Evolutionary conservation across 2,797 vertebrate genomes (phyloP).

Genomic region (Anolis apletophallus): DNA sequence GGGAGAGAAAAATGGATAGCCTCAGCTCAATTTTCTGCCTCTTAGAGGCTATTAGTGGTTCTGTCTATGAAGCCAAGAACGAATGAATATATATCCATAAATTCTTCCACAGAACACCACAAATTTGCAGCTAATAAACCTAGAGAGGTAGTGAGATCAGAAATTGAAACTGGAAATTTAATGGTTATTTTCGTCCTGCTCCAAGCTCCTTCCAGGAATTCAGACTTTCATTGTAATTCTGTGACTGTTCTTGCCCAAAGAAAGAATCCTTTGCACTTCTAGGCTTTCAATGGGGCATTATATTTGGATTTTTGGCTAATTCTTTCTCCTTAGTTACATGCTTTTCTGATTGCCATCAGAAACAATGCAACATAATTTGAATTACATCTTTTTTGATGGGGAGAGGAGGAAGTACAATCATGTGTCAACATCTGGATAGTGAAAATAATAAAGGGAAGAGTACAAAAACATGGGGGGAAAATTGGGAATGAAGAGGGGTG

Average conservation of each 20-base stretch:
- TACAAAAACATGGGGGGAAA: not conserved
- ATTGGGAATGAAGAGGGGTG: not conserved
- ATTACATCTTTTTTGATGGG: conserved; percentile 10
- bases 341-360: not conserved
- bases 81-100: conserved; percentile 75
- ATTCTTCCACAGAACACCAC: conserved; percentile 77
- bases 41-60: conserved; percentile 78
- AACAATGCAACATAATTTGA: conserved; percentile 20
- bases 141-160: conserved; percentile 71
- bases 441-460: not conserved
- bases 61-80: conserved; percentile 70
- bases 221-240: accelerated
- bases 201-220: not conserved
- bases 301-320: conserved; percentile 21
- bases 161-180: conserved; percentile 56
- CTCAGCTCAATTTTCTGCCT: conserved; percentile 76
- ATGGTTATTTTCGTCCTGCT: conserved; percentile 42
- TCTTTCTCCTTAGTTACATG: conserved; percentile 26
- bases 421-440: not conserved
- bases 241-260: conserved; percentile 8
- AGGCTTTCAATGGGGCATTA: not conserved
- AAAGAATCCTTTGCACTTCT: not conserved
- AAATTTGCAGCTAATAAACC: conserved; percentile 80
- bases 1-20: conserved; percentile 56
- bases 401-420: too few species aligned